A percentile compares a stretch with the other conserved stretches of the same genome.
Evolutionary conservation across 1,140 invertebrate genomes (phyloP).

Genomic region (Panagrolaimus sp.): DNA sequence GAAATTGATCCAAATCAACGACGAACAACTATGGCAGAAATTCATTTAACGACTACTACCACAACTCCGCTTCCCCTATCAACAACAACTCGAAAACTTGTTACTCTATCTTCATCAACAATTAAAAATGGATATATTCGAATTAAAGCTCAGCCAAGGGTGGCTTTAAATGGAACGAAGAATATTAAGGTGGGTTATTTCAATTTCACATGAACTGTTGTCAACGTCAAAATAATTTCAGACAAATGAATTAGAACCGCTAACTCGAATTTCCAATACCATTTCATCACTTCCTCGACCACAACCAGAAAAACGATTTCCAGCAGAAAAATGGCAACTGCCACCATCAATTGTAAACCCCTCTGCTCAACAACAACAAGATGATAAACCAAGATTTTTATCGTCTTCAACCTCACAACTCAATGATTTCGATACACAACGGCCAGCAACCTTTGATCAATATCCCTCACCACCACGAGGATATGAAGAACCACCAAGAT

Average conservation of each 20-base stretch:
- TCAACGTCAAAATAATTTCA: too few species aligned
- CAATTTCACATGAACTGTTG: too few species aligned
- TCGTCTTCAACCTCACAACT: background rate
- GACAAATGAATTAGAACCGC: background rate
- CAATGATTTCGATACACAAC: background rate
- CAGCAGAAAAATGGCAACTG: constrained; percentile 37
- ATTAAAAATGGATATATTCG: background rate
- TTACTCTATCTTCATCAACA: background rate
- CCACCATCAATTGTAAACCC: constrained; percentile 21
- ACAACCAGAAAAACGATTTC: constrained; percentile 31
- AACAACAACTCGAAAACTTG: background rate
- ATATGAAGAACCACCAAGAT: background rate
- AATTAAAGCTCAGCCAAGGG: constrained; percentile 1
- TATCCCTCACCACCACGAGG: background rate
- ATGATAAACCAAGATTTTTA: constrained; percentile 17
- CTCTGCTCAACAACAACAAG: constrained; percentile 12
- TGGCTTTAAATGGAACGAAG: constrained; percentile 1
- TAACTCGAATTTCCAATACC: background rate
- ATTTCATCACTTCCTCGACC: background rate
- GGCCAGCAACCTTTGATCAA: constrained; percentile 13
- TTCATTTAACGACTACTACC: background rate
- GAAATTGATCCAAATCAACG: constrained; percentile 4
- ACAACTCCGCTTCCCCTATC: background rate
- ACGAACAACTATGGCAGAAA: background rate
- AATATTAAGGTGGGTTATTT: background rate